A percentile compares a stretch with the other conserved stretches of the same genome.
phyloP scores from a whole-genome alignment of 2,888 invertebrate genomes.

The Aradus depressus region DNA sequence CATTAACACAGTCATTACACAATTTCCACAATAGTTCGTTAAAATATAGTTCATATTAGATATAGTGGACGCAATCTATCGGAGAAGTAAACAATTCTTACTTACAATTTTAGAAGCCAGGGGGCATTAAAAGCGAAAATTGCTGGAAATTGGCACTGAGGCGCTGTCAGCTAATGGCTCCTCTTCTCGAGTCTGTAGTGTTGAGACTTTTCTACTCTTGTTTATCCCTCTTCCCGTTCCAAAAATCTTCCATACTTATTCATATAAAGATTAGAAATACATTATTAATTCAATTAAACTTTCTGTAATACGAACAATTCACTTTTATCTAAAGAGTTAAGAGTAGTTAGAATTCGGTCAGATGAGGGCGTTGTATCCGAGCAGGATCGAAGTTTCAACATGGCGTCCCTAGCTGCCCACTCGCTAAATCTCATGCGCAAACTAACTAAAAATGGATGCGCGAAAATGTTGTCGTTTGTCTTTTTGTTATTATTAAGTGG shows the following conservation, averaged over 20 bases:
- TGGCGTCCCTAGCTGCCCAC: conserved; percentile 7
- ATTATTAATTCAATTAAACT: no score
- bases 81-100: conserved; percentile 32
- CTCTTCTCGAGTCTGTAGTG: not conserved
- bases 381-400: conserved; percentile 9
- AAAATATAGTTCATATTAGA: not conserved
- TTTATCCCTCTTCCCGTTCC: no score
- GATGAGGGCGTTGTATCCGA: conserved; percentile 26
- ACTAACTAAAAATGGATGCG: not conserved
- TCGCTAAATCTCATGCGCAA: conserved; percentile 5
- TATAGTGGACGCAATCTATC: conserved; percentile 30
- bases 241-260: no score
- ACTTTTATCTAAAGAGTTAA: no score
- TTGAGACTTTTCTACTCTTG: no score
- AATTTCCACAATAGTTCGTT: no score
- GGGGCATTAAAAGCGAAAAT: conserved; percentile 56
- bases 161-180: conserved; percentile 48
- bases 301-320: no score
- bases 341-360: conserved; percentile 23
- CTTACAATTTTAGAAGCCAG: conserved; percentile 40
- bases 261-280: no score
- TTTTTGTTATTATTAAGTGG: not conserved
- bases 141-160: conserved; percentile 55
- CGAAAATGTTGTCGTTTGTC: not conserved
- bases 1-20: no score